These are phyloP conservation scores for Chloroceryle aenea DNA, from an alignment of 2,113 vertebrate species.

Conservation along the genomic window DNA sequence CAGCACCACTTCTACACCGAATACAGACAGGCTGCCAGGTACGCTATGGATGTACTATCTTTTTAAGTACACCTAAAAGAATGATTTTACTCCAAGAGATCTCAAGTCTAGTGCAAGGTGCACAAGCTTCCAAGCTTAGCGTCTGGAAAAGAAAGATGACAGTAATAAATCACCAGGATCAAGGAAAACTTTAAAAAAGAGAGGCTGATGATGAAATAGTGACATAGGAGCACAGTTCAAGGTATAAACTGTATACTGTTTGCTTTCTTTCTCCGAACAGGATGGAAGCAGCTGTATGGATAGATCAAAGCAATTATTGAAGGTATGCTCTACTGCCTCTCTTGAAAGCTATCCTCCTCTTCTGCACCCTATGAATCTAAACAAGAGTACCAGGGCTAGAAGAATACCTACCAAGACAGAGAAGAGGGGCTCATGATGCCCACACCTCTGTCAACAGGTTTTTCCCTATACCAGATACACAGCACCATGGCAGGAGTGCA, in stretches of 20 bases:
- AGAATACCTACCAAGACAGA: background rate
- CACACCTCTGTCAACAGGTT: rapidly evolving
- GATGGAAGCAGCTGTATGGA: background rate
- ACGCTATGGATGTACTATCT: background rate
- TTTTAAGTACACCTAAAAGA: background rate
- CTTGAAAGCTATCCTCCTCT: background rate
- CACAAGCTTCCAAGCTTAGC: background rate
- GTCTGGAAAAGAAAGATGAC: background rate
- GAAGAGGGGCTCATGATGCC: background rate
- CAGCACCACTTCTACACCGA: background rate
- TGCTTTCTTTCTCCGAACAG: background rate
- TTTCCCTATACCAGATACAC: rapidly evolving
- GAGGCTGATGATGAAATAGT: background rate
- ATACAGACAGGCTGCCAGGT: background rate
- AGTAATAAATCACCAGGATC: background rate
- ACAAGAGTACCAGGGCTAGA: background rate
- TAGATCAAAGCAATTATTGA: background rate
- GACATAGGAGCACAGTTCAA: background rate
- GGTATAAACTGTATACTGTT: background rate
- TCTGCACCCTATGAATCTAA: background rate
- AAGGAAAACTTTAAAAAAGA: background rate
- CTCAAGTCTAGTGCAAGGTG: background rate
- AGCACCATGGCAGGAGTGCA: background rate
- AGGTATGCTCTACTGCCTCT: background rate
- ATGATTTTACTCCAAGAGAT: background rate